phyloP scores from a whole-genome alignment of 2,888 invertebrate species.

The Falcaria lacertinaria region DNA sequence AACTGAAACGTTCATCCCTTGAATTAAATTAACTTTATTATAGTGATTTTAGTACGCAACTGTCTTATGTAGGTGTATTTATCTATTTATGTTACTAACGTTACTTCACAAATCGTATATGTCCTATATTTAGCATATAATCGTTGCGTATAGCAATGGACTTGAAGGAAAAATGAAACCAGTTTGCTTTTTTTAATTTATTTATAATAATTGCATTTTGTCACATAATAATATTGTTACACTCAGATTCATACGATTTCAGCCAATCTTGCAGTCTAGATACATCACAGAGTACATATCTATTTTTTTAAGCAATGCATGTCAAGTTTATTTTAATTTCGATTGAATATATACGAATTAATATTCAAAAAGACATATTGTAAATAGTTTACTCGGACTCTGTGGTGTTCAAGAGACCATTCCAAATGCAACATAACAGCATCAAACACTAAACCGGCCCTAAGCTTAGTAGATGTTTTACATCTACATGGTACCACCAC shows the following conservation, averaged over 20 bases:
- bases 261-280: constrained; percentile 56
- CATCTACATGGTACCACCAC: no score
- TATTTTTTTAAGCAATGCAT: constrained; percentile 13
- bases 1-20: no score
- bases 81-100: no score
- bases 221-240: constrained; percentile 67
- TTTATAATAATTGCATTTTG: constrained; percentile 71
- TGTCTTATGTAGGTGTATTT: no score
- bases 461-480: not conserved
- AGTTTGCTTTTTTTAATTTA: constrained; percentile 28
- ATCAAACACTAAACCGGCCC: not conserved
- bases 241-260: constrained; percentile 62
- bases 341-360: no score
- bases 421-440: not conserved
- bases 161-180: constrained; percentile 9
- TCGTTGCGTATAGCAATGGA: no score
- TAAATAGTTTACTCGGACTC: not conserved
- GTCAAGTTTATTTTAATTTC: not conserved
- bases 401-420: not conserved
- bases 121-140: no score
- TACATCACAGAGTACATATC: constrained; percentile 50
- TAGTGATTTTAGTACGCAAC: no score
- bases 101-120: no score
- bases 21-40: no score
- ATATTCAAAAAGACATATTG: not conserved